Evolutionary conservation across 2,797 vertebrate genomes (phyloP), one percentile per base, ranked within the genome.

Genomic region (Sebastolobus alascanus): DNA sequence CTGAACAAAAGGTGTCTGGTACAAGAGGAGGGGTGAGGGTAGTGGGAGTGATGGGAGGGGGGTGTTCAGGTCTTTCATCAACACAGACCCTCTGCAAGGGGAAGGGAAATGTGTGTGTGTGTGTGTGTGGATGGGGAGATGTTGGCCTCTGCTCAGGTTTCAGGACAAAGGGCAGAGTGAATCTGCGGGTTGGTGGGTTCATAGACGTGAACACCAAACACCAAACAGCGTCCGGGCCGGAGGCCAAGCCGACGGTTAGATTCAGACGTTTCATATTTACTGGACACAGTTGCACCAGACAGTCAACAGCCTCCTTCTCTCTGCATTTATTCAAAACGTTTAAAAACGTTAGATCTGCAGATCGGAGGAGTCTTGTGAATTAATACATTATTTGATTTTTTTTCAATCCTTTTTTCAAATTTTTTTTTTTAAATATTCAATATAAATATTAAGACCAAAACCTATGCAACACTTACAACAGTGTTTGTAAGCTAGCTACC

Each of bases 1-100:
- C 93, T 90, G 94, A 93, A 96, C 33, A 93, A 94, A 95, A 95
- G 92, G 84, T 84, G 87, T 90, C 74, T 77, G 63, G 60, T 80
- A 73, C 37, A 27, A 77, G 83, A 75, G 87, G 70, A 80, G 86
- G 74, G 74, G 64, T 6, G 11, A 52, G 40, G 54, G 55, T 6
- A 55, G n/a, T 22, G 67, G 56, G 72, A 58, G 77, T 5, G 56
- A 63, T 46, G 59, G 56, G 43, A 56, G 43, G 60, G 60, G 65
- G 71, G 18, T 59, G 31, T 58, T 9, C 50, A 40, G 61, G 71
- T 72, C 88, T 94, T 95, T 96, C 85, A 89, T 89, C 93, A 90
- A 81, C 86, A 85, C 88, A 82, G 87, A 76, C 91, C 93, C 91
- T 92, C 90, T 91, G 92, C 91, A 91, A 56, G 16, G 46, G 58